Evolutionary conservation across 2,113 vertebrate genomes (phyloP).

Genomic region (Sylvia atricapilla): DNA sequence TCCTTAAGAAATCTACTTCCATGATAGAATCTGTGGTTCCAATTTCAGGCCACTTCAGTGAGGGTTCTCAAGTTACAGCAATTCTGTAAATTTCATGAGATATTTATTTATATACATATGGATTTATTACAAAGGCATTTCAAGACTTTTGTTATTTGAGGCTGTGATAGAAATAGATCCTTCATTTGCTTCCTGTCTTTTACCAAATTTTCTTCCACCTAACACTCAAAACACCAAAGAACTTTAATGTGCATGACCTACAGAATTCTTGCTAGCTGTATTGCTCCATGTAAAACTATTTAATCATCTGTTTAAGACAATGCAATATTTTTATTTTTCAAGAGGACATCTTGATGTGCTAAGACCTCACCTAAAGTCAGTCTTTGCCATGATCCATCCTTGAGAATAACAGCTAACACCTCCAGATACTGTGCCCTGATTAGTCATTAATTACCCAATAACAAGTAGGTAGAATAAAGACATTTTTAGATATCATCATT

Average conservation of each 20-base stretch:
- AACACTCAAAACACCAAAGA: neutral
- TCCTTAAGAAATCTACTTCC: neutral
- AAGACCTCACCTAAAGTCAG: neutral
- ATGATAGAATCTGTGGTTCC: neutral
- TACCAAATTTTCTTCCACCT: neutral
- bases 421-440: neutral
- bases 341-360: neutral
- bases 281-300: neutral
- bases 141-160: constrained; percentile 25
- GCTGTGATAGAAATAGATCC: neutral
- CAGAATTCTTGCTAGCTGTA: neutral
- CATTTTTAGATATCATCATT: neutral
- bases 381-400: neutral
- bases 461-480: neutral
- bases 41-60: neutral
- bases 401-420: neutral
- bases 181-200: neutral
- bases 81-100: neutral
- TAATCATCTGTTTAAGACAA: neutral
- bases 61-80: neutral
- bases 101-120: neutral
- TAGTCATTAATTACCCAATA: neutral
- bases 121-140: neutral
- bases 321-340: neutral
- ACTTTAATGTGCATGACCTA: neutral